These are phyloP conservation scores for Drosophila malerkotliana DNA, from an alignment of 1,140 invertebrate genomes.

Conservation along the genomic window DNA sequence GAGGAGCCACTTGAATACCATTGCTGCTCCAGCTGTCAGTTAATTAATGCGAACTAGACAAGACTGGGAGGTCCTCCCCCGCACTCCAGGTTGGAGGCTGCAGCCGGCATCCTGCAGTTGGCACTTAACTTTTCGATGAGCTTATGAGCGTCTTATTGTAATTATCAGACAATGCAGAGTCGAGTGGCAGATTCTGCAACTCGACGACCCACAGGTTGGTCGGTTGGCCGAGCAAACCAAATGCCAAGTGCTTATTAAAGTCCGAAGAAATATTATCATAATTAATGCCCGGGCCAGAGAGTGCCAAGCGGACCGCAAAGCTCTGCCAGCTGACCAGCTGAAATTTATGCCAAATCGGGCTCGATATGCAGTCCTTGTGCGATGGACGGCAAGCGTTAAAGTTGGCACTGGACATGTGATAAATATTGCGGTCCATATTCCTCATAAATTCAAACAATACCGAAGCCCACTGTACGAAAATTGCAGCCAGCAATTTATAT, in stretches of 20 bases:
- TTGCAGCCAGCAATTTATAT: slow-evolving; percentile 60
- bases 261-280: slow-evolving; percentile 75
- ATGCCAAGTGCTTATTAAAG: slow-evolving; percentile 68
- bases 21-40: slow-evolving; percentile 35
- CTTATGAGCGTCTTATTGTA: slow-evolving; percentile 78
- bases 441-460: slow-evolving; percentile 61
- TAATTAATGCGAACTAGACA: slow-evolving; percentile 55
- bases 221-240: neutral
- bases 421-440: slow-evolving; percentile 72
- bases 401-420: slow-evolving; percentile 64
- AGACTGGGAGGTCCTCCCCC: neutral
- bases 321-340: slow-evolving; percentile 38
- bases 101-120: slow-evolving; percentile 41
- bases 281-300: slow-evolving; percentile 65
- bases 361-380: slow-evolving; percentile 43
- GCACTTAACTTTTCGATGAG: slow-evolving; percentile 64
- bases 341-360: slow-evolving; percentile 66
- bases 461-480: slow-evolving; percentile 7
- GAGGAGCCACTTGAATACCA: slow-evolving; percentile 3
- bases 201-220: neutral
- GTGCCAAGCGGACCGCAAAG: slow-evolving; percentile 25
- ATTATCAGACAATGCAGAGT: slow-evolving; percentile 74
- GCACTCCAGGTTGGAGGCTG: neutral
- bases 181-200: slow-evolving; percentile 48
- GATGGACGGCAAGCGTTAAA: slow-evolving; percentile 31